phyloP scores from a whole-genome alignment of 2,888 invertebrate species.

The Nemapogon koenigi region DNA sequence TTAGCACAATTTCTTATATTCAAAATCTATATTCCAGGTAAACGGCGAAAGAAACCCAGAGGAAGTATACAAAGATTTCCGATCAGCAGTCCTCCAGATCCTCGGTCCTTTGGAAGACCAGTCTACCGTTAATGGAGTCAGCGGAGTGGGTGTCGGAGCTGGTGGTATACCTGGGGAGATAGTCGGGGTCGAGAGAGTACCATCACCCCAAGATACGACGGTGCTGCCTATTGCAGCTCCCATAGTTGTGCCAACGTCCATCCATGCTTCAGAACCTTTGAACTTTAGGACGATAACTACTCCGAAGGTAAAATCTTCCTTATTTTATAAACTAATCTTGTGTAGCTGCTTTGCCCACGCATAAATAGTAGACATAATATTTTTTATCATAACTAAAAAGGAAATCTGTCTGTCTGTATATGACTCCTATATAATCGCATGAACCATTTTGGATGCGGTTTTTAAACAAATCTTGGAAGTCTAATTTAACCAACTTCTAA shows the following conservation, averaged over 20 bases:
- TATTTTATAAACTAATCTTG: too few relatives aligned
- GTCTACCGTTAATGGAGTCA: slow-evolving; percentile 66
- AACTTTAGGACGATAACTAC: slow-evolving; percentile 27
- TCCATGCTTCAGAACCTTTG: slow-evolving; percentile 16
- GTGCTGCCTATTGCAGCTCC: slow-evolving; percentile 12
- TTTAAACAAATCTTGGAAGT: too few relatives aligned
- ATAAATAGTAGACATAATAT: too few relatives aligned
- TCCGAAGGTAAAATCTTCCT: slow-evolving; percentile 31
- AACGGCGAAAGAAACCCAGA: slow-evolving; percentile 87
- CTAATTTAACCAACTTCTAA: too few relatives aligned
- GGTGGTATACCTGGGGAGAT: slow-evolving; percentile 69
- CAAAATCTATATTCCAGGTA: too few relatives aligned
- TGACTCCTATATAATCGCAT: too few relatives aligned
- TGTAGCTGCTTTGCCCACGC: too few relatives aligned
- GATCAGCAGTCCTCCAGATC: slow-evolving; percentile 77
- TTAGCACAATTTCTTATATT: too few relatives aligned
- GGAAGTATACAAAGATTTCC: slow-evolving; percentile 87
- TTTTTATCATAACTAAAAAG: too few relatives aligned
- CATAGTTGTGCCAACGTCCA: slow-evolving; percentile 16
- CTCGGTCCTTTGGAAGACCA: slow-evolving; percentile 74
- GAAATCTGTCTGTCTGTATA: too few relatives aligned
- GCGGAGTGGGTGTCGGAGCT: slow-evolving; percentile 65
- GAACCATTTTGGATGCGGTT: too few relatives aligned
- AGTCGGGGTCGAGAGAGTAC: slow-evolving; percentile 66
- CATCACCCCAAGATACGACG: slow-evolving; percentile 17